Percentiles rank a stretch among this genome's conserved stretches.
These are phyloP conservation scores for Sycobia sp. DNA, from an alignment of 1,140 invertebrate species.

Conservation along the genomic window DNA sequence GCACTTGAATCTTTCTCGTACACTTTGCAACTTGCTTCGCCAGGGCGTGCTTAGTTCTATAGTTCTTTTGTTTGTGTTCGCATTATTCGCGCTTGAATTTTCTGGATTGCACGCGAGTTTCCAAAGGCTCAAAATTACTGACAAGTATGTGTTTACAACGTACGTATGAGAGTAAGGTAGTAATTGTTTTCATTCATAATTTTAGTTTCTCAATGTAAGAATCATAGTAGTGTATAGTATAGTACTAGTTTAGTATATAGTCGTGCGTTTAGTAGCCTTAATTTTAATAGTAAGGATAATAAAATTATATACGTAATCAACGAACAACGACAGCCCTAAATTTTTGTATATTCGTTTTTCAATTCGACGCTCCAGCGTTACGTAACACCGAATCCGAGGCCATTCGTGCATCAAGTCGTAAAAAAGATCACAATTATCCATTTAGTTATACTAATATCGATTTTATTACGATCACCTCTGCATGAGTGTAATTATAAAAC, in stretches of 20 bases:
- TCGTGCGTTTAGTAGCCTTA: slow-evolving; percentile 20
- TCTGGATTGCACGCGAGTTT: slow-evolving; percentile 12
- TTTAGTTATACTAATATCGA: slow-evolving; percentile 7
- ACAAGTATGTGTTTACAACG: slow-evolving; percentile 49
- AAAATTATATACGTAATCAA: slow-evolving; percentile 47
- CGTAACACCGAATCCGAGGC: slow-evolving; percentile 36
- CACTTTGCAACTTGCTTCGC: slow-evolving; percentile 17
- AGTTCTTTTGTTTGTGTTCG: not conserved
- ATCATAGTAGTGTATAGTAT: slow-evolving; percentile 4
- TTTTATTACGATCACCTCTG: slow-evolving; percentile 13
- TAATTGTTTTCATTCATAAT: slow-evolving; percentile 5
- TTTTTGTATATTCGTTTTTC: slow-evolving; percentile 34
- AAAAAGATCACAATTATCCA: slow-evolving; percentile 47
- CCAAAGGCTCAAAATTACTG: slow-evolving; percentile 57
- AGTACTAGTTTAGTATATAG: slow-evolving; percentile 7
- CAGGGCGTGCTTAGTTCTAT: slow-evolving; percentile 7
- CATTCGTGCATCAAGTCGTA: slow-evolving; percentile 43
- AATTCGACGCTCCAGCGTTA: slow-evolving; percentile 32
- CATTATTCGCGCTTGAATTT: slow-evolving; percentile 2
- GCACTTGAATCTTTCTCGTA: slow-evolving; percentile 36
- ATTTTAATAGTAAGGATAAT: slow-evolving; percentile 42
- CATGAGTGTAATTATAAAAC: slow-evolving; percentile 11
- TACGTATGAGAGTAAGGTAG: slow-evolving; percentile 30
- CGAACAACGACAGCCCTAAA: slow-evolving; percentile 47
- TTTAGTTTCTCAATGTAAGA: slow-evolving; percentile 15